Evolutionary conservation across 2,113 vertebrate species (phyloP), one percentile per base, ranked within the genome.

Genomic region (Donacobius atricapilla): DNA sequence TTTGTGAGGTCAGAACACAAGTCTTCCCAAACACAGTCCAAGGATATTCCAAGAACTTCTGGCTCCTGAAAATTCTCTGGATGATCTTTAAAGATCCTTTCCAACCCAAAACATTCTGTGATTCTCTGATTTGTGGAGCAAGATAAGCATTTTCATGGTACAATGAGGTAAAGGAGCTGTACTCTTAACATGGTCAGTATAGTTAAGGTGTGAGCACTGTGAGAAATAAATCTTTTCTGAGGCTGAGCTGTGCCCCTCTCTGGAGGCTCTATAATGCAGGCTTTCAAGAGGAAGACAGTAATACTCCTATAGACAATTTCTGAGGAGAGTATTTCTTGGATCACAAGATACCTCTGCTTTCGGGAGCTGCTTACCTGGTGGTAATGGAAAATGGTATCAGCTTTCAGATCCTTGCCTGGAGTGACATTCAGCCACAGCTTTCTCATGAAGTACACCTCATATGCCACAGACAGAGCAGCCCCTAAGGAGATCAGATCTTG

Each of bases 381-480:
- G 96, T 98, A 99, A 92, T 99, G 99, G 94, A 99, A 99, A 84
- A 99, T 98, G 48, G 97, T 97, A 92, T 99, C 99, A 7, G 99
- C 99, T 58, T 98, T 98, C 53, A 98, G 18, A 64, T 99, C 99
- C 95, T 98, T 99, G 56, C 99, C 99, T 14, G 99, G 99, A 83
- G 77, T 48, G 48, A 99, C 98, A 8, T 97, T 99, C 65, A 99
- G 98, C 99, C 99, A 99, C 68, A 99, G 86, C 95, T 99, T 99
- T 97, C 99, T 98, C 99, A 99, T 99, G 96, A 99, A 99, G 96
- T 98, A 98, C 65, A 99, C 98, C 40, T 97, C 65, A 82, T 99
- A 99, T 19, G 97, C 56, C 69, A 98, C 83, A 27, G 77, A 98
- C 58, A 94, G 69, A 10, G 97, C 45, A 33, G 91, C 97, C 40